Evolutionary conservation across 2,888 invertebrate genomes (phyloP), one percentile per base, ranked within the genome.

Genomic region (Gastrophysa polygoni): DNA sequence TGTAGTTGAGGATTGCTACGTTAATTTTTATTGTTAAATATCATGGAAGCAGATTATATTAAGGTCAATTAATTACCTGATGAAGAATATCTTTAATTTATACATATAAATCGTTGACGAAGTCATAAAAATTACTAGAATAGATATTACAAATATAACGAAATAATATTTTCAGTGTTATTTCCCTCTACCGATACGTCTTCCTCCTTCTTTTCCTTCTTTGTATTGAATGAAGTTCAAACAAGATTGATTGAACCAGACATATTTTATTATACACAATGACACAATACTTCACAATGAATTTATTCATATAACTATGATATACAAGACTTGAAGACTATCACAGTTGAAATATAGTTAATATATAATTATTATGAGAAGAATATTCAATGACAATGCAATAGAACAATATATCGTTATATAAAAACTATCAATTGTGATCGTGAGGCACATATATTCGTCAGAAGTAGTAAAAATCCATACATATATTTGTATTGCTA

Each of bases 41-140:
- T 66, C 68, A 65, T 67, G 62, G 44, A 67, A 64, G 64, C 68
- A 70, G 68, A 70, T 72, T 70, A 69, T 65, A 67, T 59, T 70
- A 75, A 76, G 75, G 76, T 77, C 76, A 77, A 77, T 77, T 77
- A 72, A 56, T 20, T 54, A 68, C n/a, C n/a, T 64, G 55, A 56
- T 56, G 47, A 57, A 57, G 24, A 51, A 66, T 64, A 66, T 62
- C 66, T 64, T 68, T 66, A 64, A 68, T 68, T 68, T 68, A 59
- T 64, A 63, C 66, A 47, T 61, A 68, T 54, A 58, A 66, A 61
- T 48, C 64, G 50, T 61, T 51, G 43, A 49, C 44, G 11, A 59
- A 58, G 62, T 68, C 68, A 68, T 66, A 61, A 68, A 63, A 57
- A 62, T 59, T 68, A 63, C 66, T 68, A 66, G 68, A 61, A 47